Evolutionary conservation across 2,888 invertebrate species (phyloP).

Genomic region (Periphyllus acericola): DNA sequence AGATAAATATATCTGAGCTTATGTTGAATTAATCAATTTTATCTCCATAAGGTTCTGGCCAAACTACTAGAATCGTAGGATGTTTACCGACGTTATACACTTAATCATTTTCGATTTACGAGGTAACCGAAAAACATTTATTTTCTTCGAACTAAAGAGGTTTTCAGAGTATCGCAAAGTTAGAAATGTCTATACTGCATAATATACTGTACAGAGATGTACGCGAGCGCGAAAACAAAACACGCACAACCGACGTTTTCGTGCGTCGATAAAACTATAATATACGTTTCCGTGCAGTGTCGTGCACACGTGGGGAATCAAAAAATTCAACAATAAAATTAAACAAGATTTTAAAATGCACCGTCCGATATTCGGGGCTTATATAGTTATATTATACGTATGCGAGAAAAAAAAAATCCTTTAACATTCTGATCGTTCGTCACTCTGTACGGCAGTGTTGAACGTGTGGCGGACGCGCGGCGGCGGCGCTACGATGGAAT

Average conservation of each 20-base stretch:
- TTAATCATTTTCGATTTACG: too few relatives aligned
- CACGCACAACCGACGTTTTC: not conserved
- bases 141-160: too few relatives aligned
- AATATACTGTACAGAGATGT: too few relatives aligned
- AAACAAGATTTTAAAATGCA: not conserved
- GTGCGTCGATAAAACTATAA: not conserved
- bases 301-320: not conserved
- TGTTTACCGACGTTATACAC: too few relatives aligned
- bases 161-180: too few relatives aligned
- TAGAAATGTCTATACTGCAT: too few relatives aligned
- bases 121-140: too few relatives aligned
- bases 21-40: too few relatives aligned
- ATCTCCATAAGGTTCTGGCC: too few relatives aligned
- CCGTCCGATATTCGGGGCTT: not conserved
- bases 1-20: too few relatives aligned
- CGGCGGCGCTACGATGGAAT: slow-evolving; percentile 54
- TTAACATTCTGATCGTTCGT: slow-evolving; percentile 46
- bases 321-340: not conserved
- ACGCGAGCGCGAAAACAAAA: too few relatives aligned
- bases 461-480: slow-evolving; percentile 35
- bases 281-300: not conserved
- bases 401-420: not conserved
- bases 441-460: slow-evolving; percentile 9
- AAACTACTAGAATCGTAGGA: too few relatives aligned
- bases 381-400: not conserved